Evolutionary conservation across 2,888 invertebrate species (phyloP).

Genomic region (Latheticus oryzae): DNA sequence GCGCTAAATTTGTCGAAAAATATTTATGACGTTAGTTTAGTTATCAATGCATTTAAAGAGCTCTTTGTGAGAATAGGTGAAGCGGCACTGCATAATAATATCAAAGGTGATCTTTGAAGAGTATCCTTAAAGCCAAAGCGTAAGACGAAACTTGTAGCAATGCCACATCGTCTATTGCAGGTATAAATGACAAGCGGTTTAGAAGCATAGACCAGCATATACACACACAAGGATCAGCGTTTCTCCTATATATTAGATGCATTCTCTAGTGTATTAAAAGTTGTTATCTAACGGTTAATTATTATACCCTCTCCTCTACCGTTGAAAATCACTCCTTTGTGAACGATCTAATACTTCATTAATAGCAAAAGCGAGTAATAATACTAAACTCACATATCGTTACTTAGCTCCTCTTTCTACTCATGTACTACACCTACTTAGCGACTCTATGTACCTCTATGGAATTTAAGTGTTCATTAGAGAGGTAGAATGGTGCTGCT

Average conservation of each 20-base stretch:
- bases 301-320: conserved; percentile 40
- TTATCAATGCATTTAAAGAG: no score
- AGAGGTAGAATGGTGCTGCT: conserved; percentile 25
- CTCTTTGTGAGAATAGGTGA: no score
- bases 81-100: conserved; percentile 30
- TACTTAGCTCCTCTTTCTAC: conserved; percentile 35
- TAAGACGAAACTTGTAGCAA: conserved; percentile 13
- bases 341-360: conserved; percentile 48
- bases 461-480: conserved; percentile 39
- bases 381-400: conserved; percentile 37
- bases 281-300: conserved; percentile 45
- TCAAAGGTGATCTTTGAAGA: conserved; percentile 30
- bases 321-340: conserved; percentile 47
- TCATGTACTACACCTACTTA: conserved; percentile 34
- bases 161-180: conserved; percentile 16
- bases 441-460: conserved; percentile 21
- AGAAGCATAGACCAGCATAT: no score
- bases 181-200: conserved; percentile 15
- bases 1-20: no score
- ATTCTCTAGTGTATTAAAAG: conserved; percentile 43
- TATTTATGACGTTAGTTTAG: no score
- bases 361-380: conserved; percentile 38
- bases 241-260: conserved; percentile 25
- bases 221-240: conserved; percentile 19
- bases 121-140: conserved; percentile 25